These are phyloP conservation scores for Dallia pectoralis DNA, from an alignment of 2,797 vertebrate species.

Conservation along the genomic window DNA sequence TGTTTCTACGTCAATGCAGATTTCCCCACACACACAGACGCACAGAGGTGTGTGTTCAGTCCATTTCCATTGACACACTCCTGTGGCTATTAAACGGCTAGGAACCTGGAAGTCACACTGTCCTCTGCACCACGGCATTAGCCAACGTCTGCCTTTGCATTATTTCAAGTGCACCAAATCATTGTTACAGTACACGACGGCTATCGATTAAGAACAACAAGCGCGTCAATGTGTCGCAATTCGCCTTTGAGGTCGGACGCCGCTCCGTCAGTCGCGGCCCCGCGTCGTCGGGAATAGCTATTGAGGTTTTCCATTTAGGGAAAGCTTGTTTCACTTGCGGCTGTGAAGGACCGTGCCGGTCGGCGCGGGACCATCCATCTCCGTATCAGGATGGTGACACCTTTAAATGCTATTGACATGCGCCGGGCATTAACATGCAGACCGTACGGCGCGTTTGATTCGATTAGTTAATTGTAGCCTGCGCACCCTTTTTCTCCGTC, in stretches of 20 bases:
- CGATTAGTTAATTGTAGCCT: conserved; percentile 67
- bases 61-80: not conserved
- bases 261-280: conserved; percentile 36
- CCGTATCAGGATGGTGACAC: conserved; percentile 73
- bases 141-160: not conserved
- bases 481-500: not conserved
- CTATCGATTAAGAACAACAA: conserved; percentile 74
- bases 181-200: conserved; percentile 52
- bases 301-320: conserved; percentile 77
- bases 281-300: conserved; percentile 65
- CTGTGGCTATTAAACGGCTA: not conserved
- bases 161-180: not conserved
- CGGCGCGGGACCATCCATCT: conserved; percentile 70
- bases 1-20: not conserved
- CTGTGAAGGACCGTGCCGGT: conserved; percentile 64
- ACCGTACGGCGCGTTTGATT: conserved; percentile 71
- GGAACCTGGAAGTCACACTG: conserved; percentile 12
- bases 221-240: conserved; percentile 69
- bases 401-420: conserved; percentile 76
- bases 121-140: conserved; percentile 3
- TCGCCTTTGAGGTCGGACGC: conserved; percentile 67
- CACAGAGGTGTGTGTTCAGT: not conserved
- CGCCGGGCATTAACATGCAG: conserved; percentile 75
- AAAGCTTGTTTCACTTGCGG: conserved; percentile 70
- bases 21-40: too few species aligned